A percentile compares a stretch with the other conserved stretches of the same genome.
phyloP scores from a whole-genome alignment of 2,888 invertebrate species.

The Desoria tigrina region DNA sequence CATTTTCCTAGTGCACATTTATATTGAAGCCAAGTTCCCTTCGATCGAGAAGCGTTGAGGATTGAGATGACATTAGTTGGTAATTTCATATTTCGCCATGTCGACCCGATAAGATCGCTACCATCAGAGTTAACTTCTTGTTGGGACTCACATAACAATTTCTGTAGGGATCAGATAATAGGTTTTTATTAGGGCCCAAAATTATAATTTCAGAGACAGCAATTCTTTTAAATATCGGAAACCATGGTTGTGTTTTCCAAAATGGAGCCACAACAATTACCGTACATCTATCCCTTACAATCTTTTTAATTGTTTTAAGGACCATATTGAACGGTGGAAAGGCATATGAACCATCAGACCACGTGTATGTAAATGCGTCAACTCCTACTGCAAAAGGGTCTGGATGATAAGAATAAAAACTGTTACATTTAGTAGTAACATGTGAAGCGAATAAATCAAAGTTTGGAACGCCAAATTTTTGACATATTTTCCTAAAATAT shows the following conservation, averaged over 20 bases:
- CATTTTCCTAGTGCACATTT: no score
- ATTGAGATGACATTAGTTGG: neutral
- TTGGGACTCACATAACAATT: neutral
- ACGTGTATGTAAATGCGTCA: slow-evolving; percentile 24
- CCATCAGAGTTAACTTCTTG: neutral
- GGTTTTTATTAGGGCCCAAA: neutral
- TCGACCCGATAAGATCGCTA: neutral
- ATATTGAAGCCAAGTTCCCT: no score
- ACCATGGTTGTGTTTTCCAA: slow-evolving; percentile 44
- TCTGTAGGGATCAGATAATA: neutral
- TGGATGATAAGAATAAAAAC: slow-evolving; percentile 20
- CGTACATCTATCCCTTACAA: slow-evolving; percentile 21
- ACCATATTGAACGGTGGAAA: slow-evolving; percentile 28
- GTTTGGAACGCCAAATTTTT: no score
- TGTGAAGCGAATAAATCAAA: no score
- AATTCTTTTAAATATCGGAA: slow-evolving; percentile 23
- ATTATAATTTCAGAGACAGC: slow-evolving; percentile 7
- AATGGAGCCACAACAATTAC: slow-evolving; percentile 37
- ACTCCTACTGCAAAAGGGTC: slow-evolving; percentile 14
- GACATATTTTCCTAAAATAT: no score
- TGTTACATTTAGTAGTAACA: slow-evolving; percentile 7
- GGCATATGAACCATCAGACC: slow-evolving; percentile 10
- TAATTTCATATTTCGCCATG: neutral
- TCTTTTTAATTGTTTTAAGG: slow-evolving; percentile 27
- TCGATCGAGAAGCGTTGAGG: no score